Percentiles rank a stretch among this genome's conserved stretches.
Evolutionary conservation across 2,797 vertebrate species (phyloP).

Genomic region (Hozukius guyotensis): DNA sequence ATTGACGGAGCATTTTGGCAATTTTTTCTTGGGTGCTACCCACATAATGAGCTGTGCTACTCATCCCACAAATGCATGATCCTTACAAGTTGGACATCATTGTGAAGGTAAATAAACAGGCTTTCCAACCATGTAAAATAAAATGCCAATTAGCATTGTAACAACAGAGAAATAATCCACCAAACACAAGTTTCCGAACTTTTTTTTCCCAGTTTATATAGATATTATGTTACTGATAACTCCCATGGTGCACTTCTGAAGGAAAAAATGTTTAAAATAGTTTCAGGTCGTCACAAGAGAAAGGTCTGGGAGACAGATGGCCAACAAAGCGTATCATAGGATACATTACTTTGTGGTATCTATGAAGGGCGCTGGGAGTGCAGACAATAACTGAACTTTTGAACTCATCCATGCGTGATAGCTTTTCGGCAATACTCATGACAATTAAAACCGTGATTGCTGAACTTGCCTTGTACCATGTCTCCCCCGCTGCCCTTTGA

Average conservation of each 20-base stretch:
- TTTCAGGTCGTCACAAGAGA: constrained; percentile 3
- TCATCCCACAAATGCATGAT: no score
- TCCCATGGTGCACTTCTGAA: constrained; percentile 4
- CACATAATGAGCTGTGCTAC: no score
- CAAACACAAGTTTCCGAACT: no score
- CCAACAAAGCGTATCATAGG: constrained; percentile 2
- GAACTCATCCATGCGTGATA: constrained; percentile 14
- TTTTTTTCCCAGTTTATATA: no score
- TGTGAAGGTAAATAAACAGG: no score
- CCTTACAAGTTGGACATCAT: no score
- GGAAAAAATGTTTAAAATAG: not conserved
- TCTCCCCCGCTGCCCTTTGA: not conserved
- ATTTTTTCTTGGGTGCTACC: no score
- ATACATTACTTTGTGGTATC: not conserved
- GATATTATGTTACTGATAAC: not conserved
- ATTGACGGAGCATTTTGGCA: no score
- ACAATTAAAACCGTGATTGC: constrained; percentile 1
- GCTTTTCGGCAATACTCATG: not conserved
- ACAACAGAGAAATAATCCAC: no score
- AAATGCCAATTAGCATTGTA: no score
- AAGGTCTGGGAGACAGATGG: constrained; percentile 4
- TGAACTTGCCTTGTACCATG: constrained; percentile 1
- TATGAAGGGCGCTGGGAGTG: constrained; percentile 10
- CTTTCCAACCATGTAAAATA: no score
- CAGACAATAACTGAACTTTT: not conserved